phyloP scores from a whole-genome alignment of 2,113 vertebrate genomes.

The Eulemur macaco region DNA sequence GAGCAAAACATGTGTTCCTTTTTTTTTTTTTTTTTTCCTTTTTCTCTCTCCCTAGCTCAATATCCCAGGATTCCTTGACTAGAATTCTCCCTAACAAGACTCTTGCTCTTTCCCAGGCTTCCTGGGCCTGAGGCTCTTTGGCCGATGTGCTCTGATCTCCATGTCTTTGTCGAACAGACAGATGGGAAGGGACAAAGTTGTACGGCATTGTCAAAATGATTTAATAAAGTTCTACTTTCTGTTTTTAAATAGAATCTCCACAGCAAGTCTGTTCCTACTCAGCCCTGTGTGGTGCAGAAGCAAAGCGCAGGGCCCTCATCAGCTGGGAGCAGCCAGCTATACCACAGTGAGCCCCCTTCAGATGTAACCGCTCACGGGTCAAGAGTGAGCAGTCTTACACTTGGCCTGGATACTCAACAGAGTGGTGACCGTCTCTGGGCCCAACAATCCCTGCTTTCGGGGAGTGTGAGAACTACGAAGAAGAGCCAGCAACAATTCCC shows the following conservation, averaged over 20 bases:
- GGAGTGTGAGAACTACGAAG: background rate
- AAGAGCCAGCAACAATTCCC: background rate
- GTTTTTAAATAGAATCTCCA: background rate
- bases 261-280: background rate
- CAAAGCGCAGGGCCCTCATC: background rate
- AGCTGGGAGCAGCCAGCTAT: background rate
- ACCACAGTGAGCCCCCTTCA: background rate
- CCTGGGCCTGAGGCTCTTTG: background rate
- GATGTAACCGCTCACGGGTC: background rate
- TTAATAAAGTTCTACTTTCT: background rate
- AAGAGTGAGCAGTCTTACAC: background rate
- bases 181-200: background rate
- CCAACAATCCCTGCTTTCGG: background rate
- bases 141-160: background rate
- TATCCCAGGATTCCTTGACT: background rate
- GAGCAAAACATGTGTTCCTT: background rate
- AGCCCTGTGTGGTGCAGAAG: background rate
- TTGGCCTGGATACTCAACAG: background rate
- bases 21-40: background rate
- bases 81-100: background rate
- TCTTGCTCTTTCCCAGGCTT: background rate
- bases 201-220: background rate
- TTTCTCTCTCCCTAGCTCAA: background rate
- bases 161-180: slow-evolving; percentile 19
- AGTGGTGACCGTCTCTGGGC: background rate